Percentiles rank a stretch among this genome's conserved stretches.
phyloP scores from a whole-genome alignment of 2,888 invertebrate genomes.

The Drosophila conformis region DNA sequence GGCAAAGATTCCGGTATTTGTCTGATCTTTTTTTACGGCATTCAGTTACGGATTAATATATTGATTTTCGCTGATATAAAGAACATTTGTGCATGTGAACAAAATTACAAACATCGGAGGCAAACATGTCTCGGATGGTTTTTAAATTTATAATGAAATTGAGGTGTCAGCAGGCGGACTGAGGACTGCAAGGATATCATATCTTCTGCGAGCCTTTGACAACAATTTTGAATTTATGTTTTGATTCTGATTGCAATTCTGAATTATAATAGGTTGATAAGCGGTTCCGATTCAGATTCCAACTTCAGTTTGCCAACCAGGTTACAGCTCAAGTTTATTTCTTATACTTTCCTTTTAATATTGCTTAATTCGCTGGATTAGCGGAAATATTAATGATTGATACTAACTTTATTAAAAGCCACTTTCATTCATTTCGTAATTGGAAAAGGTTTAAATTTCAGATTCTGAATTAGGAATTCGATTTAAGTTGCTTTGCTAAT shows the following conservation, averaged over 20 bases:
- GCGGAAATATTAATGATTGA: neutral
- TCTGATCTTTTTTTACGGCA: neutral
- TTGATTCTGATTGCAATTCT: neutral
- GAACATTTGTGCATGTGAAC: too few relatives aligned
- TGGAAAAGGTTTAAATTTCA: neutral
- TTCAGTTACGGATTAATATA: neutral
- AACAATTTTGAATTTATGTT: neutral
- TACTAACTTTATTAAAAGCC: neutral
- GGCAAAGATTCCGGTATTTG: rapidly evolving
- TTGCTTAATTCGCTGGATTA: neutral
- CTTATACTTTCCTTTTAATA: neutral
- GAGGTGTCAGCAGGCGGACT: neutral
- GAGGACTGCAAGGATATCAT: neutral
- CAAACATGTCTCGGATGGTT: neutral
- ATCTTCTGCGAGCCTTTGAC: neutral
- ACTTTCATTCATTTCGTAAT: neutral
- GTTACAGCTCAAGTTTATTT: neutral
- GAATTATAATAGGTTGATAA: rapidly evolving
- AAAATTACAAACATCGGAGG: neutral
- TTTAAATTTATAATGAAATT: neutral
- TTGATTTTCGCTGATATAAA: neutral
- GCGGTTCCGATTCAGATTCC: neutral
- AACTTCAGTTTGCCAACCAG: neutral
- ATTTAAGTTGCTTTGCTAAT: neutral
- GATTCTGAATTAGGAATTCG: neutral